A percentile compares a stretch with the other conserved stretches of the same genome.
phyloP scores from a whole-genome alignment of 1,140 invertebrate species.

The Acromyrmex charruanus region DNA sequence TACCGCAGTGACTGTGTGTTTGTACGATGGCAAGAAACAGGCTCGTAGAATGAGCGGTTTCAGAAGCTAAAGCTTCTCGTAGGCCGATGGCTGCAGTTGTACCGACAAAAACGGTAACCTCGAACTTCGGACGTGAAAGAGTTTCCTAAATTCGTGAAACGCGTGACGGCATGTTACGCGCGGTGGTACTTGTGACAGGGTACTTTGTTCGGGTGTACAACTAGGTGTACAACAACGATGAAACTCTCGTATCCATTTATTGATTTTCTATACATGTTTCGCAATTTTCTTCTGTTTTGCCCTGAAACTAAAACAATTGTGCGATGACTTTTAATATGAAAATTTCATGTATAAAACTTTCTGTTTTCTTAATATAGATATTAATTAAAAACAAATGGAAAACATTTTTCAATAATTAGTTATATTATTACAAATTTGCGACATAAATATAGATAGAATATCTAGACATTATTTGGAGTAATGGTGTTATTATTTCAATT shows the following conservation, averaged over 20 bases:
- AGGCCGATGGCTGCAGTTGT: slow-evolving; percentile 37
- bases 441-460: background rate
- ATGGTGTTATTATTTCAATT: background rate
- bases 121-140: slow-evolving; percentile 54
- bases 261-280: slow-evolving; percentile 39
- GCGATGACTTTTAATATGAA: background rate
- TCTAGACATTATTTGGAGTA: background rate
- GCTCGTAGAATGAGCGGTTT: slow-evolving; percentile 36
- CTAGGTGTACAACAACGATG: slow-evolving; percentile 48
- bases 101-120: slow-evolving; percentile 51
- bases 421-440: background rate
- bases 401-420: background rate
- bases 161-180: slow-evolving; percentile 16
- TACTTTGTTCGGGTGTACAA: slow-evolving; percentile 17
- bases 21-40: slow-evolving; percentile 45
- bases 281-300: slow-evolving; percentile 15
- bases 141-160: slow-evolving; percentile 58
- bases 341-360: background rate
- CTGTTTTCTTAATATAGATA: background rate
- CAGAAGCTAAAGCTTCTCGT: slow-evolving; percentile 39
- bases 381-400: background rate
- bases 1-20: slow-evolving; percentile 3
- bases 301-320: background rate
- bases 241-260: slow-evolving; percentile 58
- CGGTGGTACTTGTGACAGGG: slow-evolving; percentile 30